These are phyloP conservation scores for Halisarca cf. caerulea DNA, from an alignment of 37 sponge, comb jelly and placozoan genomes.

Conservation along the genomic window DNA sequence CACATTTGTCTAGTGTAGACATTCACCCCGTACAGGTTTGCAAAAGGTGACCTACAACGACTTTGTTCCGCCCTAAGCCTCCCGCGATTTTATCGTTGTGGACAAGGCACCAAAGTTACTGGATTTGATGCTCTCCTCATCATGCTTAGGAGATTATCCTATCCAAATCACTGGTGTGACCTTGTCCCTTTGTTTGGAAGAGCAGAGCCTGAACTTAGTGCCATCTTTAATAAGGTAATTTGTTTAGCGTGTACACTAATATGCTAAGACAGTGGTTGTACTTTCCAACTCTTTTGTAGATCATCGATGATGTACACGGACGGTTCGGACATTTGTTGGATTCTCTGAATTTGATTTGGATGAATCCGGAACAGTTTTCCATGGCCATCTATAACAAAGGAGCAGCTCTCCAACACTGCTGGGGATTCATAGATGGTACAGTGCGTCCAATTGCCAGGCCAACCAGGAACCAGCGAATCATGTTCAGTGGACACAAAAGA, in stretches of 20 bases:
- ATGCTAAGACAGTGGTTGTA: not conserved
- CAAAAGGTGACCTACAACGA: not conserved
- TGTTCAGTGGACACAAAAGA: not conserved
- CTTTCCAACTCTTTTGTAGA: not conserved
- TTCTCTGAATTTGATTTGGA: not conserved
- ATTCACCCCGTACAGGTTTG: no score
- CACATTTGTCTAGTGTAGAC: no score
- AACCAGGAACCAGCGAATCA: constrained; percentile 1
- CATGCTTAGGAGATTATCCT: not conserved
- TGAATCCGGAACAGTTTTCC: not conserved
- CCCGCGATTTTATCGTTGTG: not conserved
- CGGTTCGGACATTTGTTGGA: not conserved
- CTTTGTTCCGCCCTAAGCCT: not conserved
- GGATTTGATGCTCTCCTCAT: not conserved
- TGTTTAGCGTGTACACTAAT: not conserved
- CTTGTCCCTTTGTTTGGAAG: not conserved
- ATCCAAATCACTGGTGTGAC: not conserved
- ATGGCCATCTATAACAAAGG: not conserved
- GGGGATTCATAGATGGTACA: not conserved
- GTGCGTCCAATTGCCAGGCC: not conserved
- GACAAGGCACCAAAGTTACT: not conserved
- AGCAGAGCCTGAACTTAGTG: not conserved
- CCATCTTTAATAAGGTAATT: not conserved
- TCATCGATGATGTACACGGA: not conserved
- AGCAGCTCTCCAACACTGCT: not conserved